Conservation (phyloP, 2,888 invertebrate genomes). For the Calameuta idolon region DNA sequence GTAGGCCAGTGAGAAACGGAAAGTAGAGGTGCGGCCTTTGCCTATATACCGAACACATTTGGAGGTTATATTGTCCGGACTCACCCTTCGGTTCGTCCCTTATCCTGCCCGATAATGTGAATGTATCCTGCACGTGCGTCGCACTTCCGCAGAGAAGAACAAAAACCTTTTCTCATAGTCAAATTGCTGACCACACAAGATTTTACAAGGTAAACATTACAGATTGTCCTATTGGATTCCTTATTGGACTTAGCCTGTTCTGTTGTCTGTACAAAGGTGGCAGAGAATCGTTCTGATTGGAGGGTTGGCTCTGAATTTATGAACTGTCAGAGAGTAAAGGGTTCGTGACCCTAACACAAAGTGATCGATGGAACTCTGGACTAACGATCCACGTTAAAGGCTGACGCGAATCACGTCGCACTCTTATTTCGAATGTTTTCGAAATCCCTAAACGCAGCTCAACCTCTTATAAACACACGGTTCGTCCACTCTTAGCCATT, state of each 20-base stretch:
- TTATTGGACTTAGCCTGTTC: neutral
- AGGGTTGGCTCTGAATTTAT: neutral
- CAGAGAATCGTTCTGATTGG: neutral
- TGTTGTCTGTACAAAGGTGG: neutral
- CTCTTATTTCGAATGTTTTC: neutral
- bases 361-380: neutral
- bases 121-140: neutral
- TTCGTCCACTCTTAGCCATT: too few relatives aligned
- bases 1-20: conserved; percentile 48
- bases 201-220: neutral
- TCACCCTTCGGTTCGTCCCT: neutral
- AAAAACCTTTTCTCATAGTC: neutral
- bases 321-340: neutral
- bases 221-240: neutral
- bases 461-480: too few relatives aligned
- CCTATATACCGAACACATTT: conserved; percentile 29
- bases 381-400: neutral
- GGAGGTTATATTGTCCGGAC: conserved; percentile 11
- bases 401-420: neutral
- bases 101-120: neutral
- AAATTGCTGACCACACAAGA: neutral
- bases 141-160: neutral
- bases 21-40: conserved; percentile 37
- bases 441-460: neutral
- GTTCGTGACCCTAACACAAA: neutral